Percentiles rank a stretch among this genome's conserved stretches.
Evolutionary conservation across 2,888 invertebrate species (phyloP).

Genomic region (Auanema sp.): DNA sequence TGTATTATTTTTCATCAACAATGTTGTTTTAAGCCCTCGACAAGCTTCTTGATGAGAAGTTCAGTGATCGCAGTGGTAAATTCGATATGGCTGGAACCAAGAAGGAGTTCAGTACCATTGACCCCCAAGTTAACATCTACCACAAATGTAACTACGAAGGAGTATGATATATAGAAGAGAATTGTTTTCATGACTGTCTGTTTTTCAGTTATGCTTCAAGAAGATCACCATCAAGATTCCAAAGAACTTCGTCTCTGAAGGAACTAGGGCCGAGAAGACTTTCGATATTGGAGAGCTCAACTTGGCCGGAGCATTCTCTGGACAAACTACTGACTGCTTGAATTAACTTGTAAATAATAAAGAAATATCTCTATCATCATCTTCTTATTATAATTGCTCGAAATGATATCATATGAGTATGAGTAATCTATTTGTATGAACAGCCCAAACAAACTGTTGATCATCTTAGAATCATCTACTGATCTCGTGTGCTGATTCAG

Average conservation of each 20-base stretch:
- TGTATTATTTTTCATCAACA: not conserved
- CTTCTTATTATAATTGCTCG: not conserved
- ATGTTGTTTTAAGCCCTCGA: conserved; percentile 38
- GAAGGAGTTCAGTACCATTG: conserved; percentile 39
- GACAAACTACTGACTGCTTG: conserved; percentile 53
- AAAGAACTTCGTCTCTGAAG: conserved; percentile 43
- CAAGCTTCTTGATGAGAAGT: conserved; percentile 54
- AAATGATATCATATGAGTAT: too few species aligned
- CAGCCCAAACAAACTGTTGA: too few species aligned
- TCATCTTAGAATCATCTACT: too few species aligned
- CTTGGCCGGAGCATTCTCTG: conserved; percentile 52
- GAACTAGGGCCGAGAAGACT: conserved; percentile 30
- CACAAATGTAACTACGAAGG: conserved; percentile 47
- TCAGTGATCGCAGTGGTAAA: conserved; percentile 45
- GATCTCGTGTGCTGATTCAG: too few species aligned
- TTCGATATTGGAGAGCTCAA: conserved; percentile 50
- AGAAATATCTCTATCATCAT: not conserved
- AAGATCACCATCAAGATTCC: conserved; percentile 43
- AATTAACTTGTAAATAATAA: conserved; percentile 31
- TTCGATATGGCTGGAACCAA: conserved; percentile 46
- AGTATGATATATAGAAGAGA: conserved; percentile 8
- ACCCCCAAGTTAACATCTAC: conserved; percentile 45
- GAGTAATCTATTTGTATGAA: too few species aligned
- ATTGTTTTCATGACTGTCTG: not conserved
- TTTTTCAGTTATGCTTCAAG: conserved; percentile 34